Percentiles rank a stretch among this genome's conserved stretches.
Conservation (phyloP, 2,797 vertebrate genomes). For the Etheostoma perlongum region DNA sequence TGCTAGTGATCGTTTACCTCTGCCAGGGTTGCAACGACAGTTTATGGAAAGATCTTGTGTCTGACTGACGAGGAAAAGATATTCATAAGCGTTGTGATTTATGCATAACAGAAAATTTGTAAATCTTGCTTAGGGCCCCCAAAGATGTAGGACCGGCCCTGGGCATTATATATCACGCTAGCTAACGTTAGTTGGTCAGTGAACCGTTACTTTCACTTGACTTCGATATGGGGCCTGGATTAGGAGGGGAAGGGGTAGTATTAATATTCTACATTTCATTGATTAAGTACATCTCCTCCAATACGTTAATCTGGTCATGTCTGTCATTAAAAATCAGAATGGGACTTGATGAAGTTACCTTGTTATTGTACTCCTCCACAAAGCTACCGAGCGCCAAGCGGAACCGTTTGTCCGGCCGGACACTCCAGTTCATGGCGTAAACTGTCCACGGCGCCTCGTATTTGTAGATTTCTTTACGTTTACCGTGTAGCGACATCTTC, state of each 20-base stretch:
- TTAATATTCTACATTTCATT: not conserved
- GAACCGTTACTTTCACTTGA: not conserved
- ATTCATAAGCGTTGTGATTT: no score
- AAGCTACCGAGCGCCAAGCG: conserved; percentile 92
- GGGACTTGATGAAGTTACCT: conserved; percentile 77
- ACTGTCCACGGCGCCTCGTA: conserved; percentile 95
- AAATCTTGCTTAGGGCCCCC: no score
- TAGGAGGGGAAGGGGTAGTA: not conserved
- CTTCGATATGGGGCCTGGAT: not conserved
- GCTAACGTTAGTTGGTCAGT: not conserved
- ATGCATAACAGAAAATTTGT: no score
- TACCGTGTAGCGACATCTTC: conserved; percentile 94
- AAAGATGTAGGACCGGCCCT: no score
- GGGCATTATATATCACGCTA: no score
- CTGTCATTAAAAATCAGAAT: not conserved
- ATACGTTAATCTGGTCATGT: no score
- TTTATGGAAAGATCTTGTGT: no score
- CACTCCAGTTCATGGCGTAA: conserved; percentile 96
- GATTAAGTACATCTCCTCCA: not conserved
- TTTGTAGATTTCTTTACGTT: conserved; percentile 96
- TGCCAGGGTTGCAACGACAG: no score
- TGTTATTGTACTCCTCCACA: conserved; percentile 95
- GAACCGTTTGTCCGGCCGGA: conserved; percentile 93
- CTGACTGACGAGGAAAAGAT: no score
- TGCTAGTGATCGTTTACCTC: no score